Percentiles rank a stretch among this genome's conserved stretches.
These are phyloP conservation scores for Chelon labrosus DNA, from an alignment of 2,797 vertebrate genomes.

Conservation along the genomic window DNA sequence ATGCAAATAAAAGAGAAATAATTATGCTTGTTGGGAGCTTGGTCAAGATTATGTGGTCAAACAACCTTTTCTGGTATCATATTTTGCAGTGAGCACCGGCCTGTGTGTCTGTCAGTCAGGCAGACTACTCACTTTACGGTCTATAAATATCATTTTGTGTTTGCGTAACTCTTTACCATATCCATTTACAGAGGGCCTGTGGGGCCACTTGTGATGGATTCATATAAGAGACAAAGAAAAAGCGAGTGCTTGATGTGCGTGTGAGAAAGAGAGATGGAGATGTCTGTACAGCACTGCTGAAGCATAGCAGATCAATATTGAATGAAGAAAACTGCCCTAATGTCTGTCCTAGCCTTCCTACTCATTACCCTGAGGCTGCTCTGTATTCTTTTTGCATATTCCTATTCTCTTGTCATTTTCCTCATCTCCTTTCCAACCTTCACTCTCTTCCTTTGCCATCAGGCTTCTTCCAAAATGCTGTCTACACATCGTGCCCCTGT, in stretches of 20 bases:
- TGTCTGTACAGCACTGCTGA: constrained; percentile 54
- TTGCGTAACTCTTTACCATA: constrained; percentile 52
- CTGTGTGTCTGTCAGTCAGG: constrained; percentile 18
- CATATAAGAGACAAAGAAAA: constrained; percentile 23
- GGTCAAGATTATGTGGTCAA: constrained; percentile 5
- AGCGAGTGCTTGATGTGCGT: constrained; percentile 19
- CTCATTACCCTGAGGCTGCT: constrained; percentile 44
- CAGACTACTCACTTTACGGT: constrained; percentile 18
- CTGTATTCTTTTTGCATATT: constrained; percentile 53
- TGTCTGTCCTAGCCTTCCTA: constrained; percentile 45
- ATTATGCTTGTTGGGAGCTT: neutral
- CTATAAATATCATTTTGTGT: constrained; percentile 54
- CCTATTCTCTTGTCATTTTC: constrained; percentile 28
- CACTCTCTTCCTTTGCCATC: constrained; percentile 18
- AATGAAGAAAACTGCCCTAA: constrained; percentile 65
- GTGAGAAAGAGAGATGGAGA: constrained; percentile 12
- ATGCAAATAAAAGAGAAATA: neutral
- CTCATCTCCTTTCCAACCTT: constrained; percentile 6
- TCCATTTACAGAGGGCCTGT: constrained; percentile 53
- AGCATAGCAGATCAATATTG: constrained; percentile 74
- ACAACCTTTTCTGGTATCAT: constrained; percentile 19
- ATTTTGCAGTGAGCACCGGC: constrained; percentile 23
- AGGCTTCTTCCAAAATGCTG: constrained; percentile 18
- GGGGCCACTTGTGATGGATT: constrained; percentile 65
- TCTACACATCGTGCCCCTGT: constrained; percentile 13